These are phyloP conservation scores for Rhabdornis inornatus DNA, from an alignment of 2,113 vertebrate genomes.

Conservation along the genomic window DNA sequence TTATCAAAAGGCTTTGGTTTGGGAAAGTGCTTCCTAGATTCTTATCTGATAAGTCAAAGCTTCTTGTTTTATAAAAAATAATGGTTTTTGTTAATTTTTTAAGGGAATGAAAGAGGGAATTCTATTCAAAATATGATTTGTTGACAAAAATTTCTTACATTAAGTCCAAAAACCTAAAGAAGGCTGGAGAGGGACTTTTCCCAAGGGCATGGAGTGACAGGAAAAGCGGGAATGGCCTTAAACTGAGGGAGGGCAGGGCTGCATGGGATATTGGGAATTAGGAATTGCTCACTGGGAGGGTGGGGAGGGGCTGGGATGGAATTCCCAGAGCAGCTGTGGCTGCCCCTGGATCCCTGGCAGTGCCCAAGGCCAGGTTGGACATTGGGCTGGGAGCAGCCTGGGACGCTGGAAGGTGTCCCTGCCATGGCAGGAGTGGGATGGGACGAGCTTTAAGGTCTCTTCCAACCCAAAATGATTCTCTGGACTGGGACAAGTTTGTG, in stretches of 20 bases:
- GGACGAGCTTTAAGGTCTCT: accelerated
- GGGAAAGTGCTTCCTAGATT: background rate
- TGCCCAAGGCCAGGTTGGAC: background rate
- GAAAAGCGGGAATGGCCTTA: background rate
- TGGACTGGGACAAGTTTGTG: background rate
- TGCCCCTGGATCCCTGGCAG: background rate
- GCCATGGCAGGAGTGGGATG: background rate
- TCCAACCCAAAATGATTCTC: background rate
- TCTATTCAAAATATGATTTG: background rate
- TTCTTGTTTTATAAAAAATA: background rate
- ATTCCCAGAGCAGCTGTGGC: background rate
- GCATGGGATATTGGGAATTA: accelerated
- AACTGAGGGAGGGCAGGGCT: accelerated
- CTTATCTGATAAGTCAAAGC: background rate
- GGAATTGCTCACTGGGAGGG: background rate
- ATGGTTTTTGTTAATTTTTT: background rate
- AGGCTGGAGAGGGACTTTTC: background rate
- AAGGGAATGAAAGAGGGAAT: background rate
- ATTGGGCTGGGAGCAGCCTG: background rate
- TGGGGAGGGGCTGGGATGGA: background rate
- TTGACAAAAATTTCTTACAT: background rate
- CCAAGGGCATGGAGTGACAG: background rate
- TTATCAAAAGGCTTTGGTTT: background rate
- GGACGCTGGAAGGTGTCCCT: background rate
- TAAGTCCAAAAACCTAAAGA: background rate